Percentiles rank a stretch among this genome's conserved stretches.
Conservation (phyloP, 2,113 vertebrate genomes). For the Propithecus coquereli region DNA sequence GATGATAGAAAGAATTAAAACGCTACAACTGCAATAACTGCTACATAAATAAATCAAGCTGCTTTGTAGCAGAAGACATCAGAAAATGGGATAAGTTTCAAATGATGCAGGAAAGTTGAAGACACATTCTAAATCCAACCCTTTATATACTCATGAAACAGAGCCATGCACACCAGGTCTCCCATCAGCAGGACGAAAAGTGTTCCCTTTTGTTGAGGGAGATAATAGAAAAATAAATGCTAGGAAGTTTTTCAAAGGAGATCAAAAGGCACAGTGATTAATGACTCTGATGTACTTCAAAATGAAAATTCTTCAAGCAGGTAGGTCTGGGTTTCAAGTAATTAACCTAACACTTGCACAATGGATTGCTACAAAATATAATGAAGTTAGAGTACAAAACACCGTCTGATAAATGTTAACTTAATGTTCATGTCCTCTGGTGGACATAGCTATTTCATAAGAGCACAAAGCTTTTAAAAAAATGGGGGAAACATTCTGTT, state of each 20-base stretch:
- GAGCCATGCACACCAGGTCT: not conserved
- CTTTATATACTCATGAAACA: not conserved
- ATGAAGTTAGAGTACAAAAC: slow-evolving; percentile 48
- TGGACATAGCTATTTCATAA: not conserved
- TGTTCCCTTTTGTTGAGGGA: slow-evolving; percentile 30
- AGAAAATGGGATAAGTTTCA: slow-evolving; percentile 12
- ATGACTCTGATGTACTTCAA: slow-evolving; percentile 42
- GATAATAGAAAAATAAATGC: slow-evolving; percentile 40
- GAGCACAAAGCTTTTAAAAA: slow-evolving; percentile 29
- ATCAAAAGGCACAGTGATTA: slow-evolving; percentile 50
- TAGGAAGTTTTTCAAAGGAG: slow-evolving; percentile 27
- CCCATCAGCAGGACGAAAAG: not conserved
- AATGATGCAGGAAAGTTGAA: not conserved
- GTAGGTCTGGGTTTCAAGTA: slow-evolving; percentile 25
- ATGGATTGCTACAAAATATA: slow-evolving; percentile 34
- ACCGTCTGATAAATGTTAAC: slow-evolving; percentile 32
- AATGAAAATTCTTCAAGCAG: slow-evolving; percentile 51
- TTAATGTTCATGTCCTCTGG: not conserved
- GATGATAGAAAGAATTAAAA: slow-evolving; percentile 47
- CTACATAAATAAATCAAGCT: slow-evolving; percentile 37
- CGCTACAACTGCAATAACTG: slow-evolving; percentile 2
- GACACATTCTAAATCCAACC: not conserved
- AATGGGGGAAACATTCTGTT: not conserved
- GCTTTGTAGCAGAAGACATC: slow-evolving; percentile 1
- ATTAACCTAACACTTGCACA: slow-evolving; percentile 60